Evolutionary conservation across 2,888 invertebrate genomes (phyloP).

Genomic region (Willowsia nigromaculata): DNA sequence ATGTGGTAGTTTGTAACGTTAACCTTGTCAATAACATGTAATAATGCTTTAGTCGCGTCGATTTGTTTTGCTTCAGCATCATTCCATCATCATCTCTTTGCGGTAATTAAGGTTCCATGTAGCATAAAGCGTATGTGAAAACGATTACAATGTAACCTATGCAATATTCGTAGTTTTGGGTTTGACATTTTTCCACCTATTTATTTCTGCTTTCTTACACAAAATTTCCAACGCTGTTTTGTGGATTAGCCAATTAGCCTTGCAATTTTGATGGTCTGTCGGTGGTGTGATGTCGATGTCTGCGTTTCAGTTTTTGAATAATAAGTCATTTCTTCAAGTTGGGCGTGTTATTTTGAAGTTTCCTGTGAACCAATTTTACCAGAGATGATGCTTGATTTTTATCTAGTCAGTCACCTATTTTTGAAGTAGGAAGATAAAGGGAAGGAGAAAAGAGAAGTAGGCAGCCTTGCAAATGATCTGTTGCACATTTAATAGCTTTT

Average conservation of each 20-base stretch:
- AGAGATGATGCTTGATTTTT: not conserved
- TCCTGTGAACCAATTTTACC: no score
- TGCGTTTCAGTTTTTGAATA: not conserved
- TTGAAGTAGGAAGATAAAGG: no score
- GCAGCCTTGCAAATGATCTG: not conserved
- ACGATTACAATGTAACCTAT: no score
- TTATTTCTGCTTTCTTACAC: not conserved
- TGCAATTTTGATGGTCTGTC: not conserved
- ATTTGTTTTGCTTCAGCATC: no score
- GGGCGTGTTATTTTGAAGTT: no score
- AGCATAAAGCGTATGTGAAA: no score
- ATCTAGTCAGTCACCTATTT: not conserved
- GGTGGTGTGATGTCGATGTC: no score
- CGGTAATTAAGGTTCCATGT: no score
- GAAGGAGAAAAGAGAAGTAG: not conserved
- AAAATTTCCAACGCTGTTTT: not conserved
- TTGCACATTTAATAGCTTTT: slow-evolving; percentile 24
- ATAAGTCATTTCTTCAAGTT: not conserved
- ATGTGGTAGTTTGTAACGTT: not conserved
- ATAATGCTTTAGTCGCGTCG: no score
- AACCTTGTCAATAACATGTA: no score
- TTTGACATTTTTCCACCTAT: not conserved
- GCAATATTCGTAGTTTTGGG: not conserved
- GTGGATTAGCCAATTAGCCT: not conserved
- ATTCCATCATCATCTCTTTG: no score